Conservation (phyloP, 1,140 invertebrate species). For the Nasonia longicornis region DNA sequence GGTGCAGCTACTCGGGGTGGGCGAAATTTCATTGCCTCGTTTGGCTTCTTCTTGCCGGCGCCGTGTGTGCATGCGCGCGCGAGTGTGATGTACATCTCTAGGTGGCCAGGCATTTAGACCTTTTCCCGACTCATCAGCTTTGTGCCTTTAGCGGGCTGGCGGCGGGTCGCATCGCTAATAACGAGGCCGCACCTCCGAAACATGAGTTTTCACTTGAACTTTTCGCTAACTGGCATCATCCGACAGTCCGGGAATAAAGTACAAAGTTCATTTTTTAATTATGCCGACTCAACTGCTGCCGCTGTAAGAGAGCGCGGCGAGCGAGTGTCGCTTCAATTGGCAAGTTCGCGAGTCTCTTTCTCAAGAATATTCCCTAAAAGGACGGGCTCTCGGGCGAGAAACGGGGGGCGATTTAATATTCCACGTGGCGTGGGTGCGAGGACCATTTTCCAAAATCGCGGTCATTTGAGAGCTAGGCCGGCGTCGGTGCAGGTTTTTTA, state of each 20-base stretch:
- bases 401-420: not conserved
- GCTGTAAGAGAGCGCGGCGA: constrained; percentile 34
- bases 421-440: not conserved
- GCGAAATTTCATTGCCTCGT: constrained; percentile 57
- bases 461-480: not conserved
- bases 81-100: constrained; percentile 22
- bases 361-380: constrained; percentile 13
- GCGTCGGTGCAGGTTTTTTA: not conserved
- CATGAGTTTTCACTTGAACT: constrained; percentile 67
- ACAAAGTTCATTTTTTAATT: constrained; percentile 66
- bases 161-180: constrained; percentile 49
- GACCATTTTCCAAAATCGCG: not conserved
- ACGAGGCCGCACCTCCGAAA: constrained; percentile 60
- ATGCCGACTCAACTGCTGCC: constrained; percentile 45
- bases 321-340: constrained; percentile 48
- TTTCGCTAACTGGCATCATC: constrained; percentile 60
- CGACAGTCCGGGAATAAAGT: constrained; percentile 51
- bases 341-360: constrained; percentile 44
- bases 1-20: not conserved
- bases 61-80: constrained; percentile 48
- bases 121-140: constrained; percentile 65
- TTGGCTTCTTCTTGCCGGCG: constrained; percentile 51
- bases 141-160: constrained; percentile 54
- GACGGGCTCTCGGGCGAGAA: not conserved
- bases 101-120: constrained; percentile 60